Evolutionary conservation across 2,113 vertebrate species (phyloP).

Genomic region (Urocolius indicus): DNA sequence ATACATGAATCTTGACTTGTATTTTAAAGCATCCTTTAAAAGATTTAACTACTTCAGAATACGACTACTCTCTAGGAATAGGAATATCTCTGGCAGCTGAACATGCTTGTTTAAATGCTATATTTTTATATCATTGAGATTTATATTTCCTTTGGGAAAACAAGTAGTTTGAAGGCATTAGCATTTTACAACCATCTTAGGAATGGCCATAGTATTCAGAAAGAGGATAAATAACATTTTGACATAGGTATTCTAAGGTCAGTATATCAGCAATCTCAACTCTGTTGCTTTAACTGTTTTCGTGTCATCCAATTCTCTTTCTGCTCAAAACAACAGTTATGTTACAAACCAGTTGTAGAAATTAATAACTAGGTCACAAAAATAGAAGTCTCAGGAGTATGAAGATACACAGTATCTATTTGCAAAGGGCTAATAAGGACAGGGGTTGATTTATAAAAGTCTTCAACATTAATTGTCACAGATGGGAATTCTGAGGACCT

Average conservation of each 20-base stretch:
- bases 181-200: not conserved
- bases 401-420: conserved; percentile 69
- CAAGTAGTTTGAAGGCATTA: not conserved
- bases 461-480: conserved; percentile 75
- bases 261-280: not conserved
- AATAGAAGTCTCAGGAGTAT: conserved; percentile 43
- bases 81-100: not conserved
- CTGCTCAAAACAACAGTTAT: conserved; percentile 9
- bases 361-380: conserved; percentile 80
- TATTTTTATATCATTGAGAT: not conserved
- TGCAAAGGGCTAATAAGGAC: conserved; percentile 78
- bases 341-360: conserved; percentile 77
- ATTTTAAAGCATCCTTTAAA: not conserved
- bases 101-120: not conserved
- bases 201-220: not conserved
- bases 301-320: not conserved
- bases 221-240: conserved; percentile 26
- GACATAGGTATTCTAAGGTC: not conserved
- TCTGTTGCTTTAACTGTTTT: not conserved
- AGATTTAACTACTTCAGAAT: not conserved
- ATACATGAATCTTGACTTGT: not conserved
- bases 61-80: not conserved
- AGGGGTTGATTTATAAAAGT: conserved; percentile 74
- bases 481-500: conserved; percentile 76
- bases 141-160: not conserved